Evolutionary conservation across 2,888 invertebrate species (phyloP), one percentile per base, ranked within the genome.

Genomic region (Axea sp.): DNA sequence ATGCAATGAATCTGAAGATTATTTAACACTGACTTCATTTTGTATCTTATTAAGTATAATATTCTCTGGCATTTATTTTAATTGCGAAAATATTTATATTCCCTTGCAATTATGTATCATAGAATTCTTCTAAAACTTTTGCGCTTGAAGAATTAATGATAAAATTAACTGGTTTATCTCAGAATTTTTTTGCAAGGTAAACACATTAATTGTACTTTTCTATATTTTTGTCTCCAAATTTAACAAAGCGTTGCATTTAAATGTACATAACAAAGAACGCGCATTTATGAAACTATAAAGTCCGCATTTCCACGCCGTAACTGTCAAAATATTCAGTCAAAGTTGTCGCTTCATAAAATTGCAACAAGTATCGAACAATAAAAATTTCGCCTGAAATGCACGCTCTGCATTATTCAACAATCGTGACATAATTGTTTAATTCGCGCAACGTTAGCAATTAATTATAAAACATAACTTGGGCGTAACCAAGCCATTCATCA

Each of bases 391-490:
- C 3, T 12, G 19, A 14, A 33, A n/a, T 17, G 2, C 1, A 7
- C 19, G 37, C 3, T 0, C 4, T 9, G 28, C 47, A 47, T 47
- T 37, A 47, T 47, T 60, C 19, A 12, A 31, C 33, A 22, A 41
- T 43, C 33, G 41, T 37, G 26, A 26, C 12, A 35, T 49, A 53
- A 69, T 71, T 33, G 55, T 62, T 47, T 60, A 60, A 53, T 69
- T 47, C 43, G 7, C n/a, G 17, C 19, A 11, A 53, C 47, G 37
- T 22, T 6, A 3, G 45, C 55, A 28, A 71, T 71, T 71, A 71
- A 71, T 71, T 55, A 49, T 12, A 37, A 71, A 62, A 33, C 19
- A 57, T 26, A 71, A 39, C 8, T 2, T 33, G 41, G 68, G 57
- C 51, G 51, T 31, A 43, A 30, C 22, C 14, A 8, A 17, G 8